Conservation (phyloP, 2,888 invertebrate genomes). For the Caenorhabditis sp. region DNA sequence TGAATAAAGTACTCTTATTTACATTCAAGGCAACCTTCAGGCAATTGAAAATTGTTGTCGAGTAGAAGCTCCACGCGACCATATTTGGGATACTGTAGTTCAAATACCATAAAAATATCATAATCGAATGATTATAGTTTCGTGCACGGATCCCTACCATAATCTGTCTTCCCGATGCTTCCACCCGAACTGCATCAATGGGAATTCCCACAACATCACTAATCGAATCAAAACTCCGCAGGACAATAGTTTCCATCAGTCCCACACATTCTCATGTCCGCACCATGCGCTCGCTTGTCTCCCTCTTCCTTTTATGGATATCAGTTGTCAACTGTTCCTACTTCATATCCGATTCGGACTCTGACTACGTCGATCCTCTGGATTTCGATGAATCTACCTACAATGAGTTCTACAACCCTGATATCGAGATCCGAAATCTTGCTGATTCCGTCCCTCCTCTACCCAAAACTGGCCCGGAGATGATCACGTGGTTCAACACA, state of each 20-base stretch:
- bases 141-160: too few relatives aligned
- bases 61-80: too few relatives aligned
- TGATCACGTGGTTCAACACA: conserved; percentile 22
- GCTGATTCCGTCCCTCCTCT: neutral
- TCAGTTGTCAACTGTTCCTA: neutral
- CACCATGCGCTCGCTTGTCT: neutral
- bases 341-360: neutral
- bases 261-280: neutral
- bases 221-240: conserved; percentile 9
- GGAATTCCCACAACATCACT: neutral
- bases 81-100: too few relatives aligned
- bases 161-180: neutral
- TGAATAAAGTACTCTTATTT: neutral
- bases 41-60: too few relatives aligned
- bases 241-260: neutral
- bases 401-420: neutral
- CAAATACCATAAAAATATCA: too few relatives aligned
- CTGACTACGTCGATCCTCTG: neutral
- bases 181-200: neutral
- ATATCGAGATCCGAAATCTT: conserved; percentile 11
- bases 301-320: neutral
- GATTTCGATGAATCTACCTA: neutral
- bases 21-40: too few relatives aligned
- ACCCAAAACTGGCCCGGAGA: conserved; percentile 9
- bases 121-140: too few relatives aligned